phyloP scores from a whole-genome alignment of 2,113 vertebrate genomes.

The Micronycteris hirsuta region DNA sequence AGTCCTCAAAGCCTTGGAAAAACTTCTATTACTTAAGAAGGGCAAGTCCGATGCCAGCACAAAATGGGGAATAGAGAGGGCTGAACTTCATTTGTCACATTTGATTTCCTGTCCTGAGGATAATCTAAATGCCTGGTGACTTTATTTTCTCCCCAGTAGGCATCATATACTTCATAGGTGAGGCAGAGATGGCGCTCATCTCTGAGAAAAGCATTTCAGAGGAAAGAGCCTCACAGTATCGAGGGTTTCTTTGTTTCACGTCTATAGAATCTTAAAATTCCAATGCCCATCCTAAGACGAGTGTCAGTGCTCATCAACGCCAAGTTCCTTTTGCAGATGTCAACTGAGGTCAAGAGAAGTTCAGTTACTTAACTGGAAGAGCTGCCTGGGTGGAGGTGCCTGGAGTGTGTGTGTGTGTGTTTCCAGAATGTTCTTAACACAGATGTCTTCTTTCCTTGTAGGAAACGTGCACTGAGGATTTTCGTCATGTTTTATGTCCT shows the following conservation, averaged over 20 bases:
- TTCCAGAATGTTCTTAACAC: not conserved
- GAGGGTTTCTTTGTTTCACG: not conserved
- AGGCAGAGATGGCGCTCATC: not conserved
- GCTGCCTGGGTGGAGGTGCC: not conserved
- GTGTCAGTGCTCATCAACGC: not conserved
- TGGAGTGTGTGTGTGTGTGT: no score
- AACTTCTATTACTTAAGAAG: not conserved
- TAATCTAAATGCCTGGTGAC: not conserved
- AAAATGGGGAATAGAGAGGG: not conserved
- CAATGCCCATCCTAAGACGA: not conserved
- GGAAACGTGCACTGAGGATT: conserved; percentile 29
- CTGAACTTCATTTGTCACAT: not conserved
- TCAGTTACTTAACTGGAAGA: not conserved
- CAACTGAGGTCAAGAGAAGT: not conserved
- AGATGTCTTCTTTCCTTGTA: not conserved
- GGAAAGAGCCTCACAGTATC: not conserved
- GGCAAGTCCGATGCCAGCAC: not conserved
- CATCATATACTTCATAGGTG: not conserved
- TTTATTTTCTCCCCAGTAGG: not conserved
- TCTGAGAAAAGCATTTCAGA: not conserved
- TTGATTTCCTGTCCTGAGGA: not conserved
- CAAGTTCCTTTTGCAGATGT: not conserved
- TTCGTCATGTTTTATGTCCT: conserved; percentile 3
- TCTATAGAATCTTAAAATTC: not conserved
- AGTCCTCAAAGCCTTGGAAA: not conserved